phyloP scores from a whole-genome alignment of 1,140 invertebrate genomes.

The Coboldia fuscipes region DNA sequence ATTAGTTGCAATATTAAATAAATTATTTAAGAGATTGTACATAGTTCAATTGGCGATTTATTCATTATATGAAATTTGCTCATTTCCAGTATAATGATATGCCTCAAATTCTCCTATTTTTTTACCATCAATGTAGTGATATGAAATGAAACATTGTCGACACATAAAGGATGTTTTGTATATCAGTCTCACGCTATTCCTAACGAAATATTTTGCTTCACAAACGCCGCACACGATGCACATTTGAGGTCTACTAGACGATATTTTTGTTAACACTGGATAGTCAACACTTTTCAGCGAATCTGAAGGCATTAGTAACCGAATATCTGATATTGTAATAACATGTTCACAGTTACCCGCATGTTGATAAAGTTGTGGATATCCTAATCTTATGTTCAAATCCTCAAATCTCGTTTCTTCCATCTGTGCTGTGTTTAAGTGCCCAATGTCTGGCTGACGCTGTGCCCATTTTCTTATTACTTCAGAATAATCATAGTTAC shows the following conservation, averaged over 20 bases:
- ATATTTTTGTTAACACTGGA: slow-evolving; percentile 26
- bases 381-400: slow-evolving; percentile 40
- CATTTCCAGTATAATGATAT: slow-evolving; percentile 18
- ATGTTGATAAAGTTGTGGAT: slow-evolving; percentile 58
- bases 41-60: too few species aligned
- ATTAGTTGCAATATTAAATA: too few species aligned
- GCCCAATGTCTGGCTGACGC: slow-evolving; percentile 23
- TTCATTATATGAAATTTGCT: too few species aligned
- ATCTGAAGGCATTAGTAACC: slow-evolving; percentile 27
- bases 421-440: slow-evolving; percentile 35
- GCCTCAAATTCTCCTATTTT: slow-evolving; percentile 33
- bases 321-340: slow-evolving; percentile 49
- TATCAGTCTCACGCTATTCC: slow-evolving; percentile 30
- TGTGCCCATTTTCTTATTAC: slow-evolving; percentile 40
- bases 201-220: slow-evolving; percentile 33
- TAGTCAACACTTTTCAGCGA: slow-evolving; percentile 22
- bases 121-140: slow-evolving; percentile 34
- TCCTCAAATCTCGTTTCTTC: slow-evolving; percentile 35
- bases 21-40: too few species aligned
- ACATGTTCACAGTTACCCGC: slow-evolving; percentile 81
- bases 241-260: slow-evolving; percentile 16
- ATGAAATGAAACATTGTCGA: slow-evolving; percentile 35
- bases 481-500: slow-evolving; percentile 38
- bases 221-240: slow-evolving; percentile 30
- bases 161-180: slow-evolving; percentile 44